Conservation (phyloP, 2,888 invertebrate species). For the Polydesmus complanatus region DNA sequence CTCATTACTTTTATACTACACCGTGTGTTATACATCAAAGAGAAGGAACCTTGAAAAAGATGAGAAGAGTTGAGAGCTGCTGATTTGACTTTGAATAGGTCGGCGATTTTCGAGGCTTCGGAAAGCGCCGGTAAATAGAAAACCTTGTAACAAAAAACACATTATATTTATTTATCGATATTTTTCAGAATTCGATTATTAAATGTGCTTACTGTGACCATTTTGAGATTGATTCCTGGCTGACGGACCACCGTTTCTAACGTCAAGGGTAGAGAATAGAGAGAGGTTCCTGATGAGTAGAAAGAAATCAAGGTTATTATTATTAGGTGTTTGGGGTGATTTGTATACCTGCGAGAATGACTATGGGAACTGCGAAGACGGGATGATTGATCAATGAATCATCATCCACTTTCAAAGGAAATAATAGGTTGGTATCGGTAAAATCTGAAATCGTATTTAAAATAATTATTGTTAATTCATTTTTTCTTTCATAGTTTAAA, state of each 20-base stretch:
- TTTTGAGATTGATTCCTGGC: slow-evolving; percentile 36
- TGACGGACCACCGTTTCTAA: slow-evolving; percentile 39
- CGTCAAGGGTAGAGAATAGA: slow-evolving; percentile 26
- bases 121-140: slow-evolving; percentile 19
- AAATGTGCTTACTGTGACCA: slow-evolving; percentile 19
- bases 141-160: slow-evolving; percentile 18
- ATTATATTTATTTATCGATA: not conserved
- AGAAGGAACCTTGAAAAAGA: slow-evolving; percentile 7
- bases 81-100: slow-evolving; percentile 20
- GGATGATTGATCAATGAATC: slow-evolving; percentile 27
- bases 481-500: too few relatives aligned
- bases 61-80: slow-evolving; percentile 1
- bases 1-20: too few relatives aligned
- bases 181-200: slow-evolving; percentile 5
- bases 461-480: too few relatives aligned
- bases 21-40: too few relatives aligned
- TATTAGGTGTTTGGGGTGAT: too few relatives aligned
- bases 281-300: slow-evolving; percentile 9
- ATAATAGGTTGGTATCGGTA: slow-evolving; percentile 31
- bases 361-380: slow-evolving; percentile 34
- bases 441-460: too few relatives aligned
- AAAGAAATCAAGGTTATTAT: too few relatives aligned
- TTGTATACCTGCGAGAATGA: slow-evolving; percentile 35
- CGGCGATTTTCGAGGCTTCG: slow-evolving; percentile 18
- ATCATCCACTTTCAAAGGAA: slow-evolving; percentile 29